phyloP scores from a whole-genome alignment of 2,797 vertebrate genomes.

The Paedocypris micromegethes region DNA sequence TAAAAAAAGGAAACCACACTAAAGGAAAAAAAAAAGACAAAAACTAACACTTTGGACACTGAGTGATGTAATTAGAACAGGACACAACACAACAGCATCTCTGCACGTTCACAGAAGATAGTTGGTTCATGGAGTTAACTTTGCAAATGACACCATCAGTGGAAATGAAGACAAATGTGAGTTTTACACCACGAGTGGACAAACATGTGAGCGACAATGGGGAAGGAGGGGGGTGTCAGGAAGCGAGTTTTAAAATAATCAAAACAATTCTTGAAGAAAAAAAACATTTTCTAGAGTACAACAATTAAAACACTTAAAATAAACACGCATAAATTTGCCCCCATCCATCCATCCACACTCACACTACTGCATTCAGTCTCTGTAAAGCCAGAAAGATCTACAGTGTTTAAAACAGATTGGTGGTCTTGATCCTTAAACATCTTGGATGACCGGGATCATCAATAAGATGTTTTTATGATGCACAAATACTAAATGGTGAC shows the following conservation, averaged over 20 bases:
- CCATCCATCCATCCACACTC: slow-evolving; percentile 50
- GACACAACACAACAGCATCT: slow-evolving; percentile 43
- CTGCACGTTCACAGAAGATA: slow-evolving; percentile 53
- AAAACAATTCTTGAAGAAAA: slow-evolving; percentile 33
- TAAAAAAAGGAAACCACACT: slow-evolving; percentile 38
- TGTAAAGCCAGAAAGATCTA: slow-evolving; percentile 48
- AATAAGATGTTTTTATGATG: too few species aligned
- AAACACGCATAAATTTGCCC: slow-evolving; percentile 52
- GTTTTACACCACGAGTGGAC: slow-evolving; percentile 39
- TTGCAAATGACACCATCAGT: slow-evolving; percentile 24
- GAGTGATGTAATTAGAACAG: slow-evolving; percentile 49
- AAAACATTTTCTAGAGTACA: slow-evolving; percentile 49
- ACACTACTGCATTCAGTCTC: slow-evolving; percentile 49
- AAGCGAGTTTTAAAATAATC: slow-evolving; percentile 49
- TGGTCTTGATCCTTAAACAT: too few species aligned
- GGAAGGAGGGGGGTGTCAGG: slow-evolving; percentile 54
- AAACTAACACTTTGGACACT: slow-evolving; percentile 56
- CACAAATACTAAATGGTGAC: too few species aligned
- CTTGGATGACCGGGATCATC: too few species aligned
- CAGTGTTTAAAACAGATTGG: slow-evolving; percentile 51
- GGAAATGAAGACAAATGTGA: slow-evolving; percentile 22
- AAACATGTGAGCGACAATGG: slow-evolving; percentile 41
- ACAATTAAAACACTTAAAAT: slow-evolving; percentile 22
- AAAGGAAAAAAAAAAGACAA: slow-evolving; percentile 47
- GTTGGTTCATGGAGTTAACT: slow-evolving; percentile 27